Evolutionary conservation across 1,140 invertebrate genomes (phyloP).

Genomic region (Drosophila repleta): DNA sequence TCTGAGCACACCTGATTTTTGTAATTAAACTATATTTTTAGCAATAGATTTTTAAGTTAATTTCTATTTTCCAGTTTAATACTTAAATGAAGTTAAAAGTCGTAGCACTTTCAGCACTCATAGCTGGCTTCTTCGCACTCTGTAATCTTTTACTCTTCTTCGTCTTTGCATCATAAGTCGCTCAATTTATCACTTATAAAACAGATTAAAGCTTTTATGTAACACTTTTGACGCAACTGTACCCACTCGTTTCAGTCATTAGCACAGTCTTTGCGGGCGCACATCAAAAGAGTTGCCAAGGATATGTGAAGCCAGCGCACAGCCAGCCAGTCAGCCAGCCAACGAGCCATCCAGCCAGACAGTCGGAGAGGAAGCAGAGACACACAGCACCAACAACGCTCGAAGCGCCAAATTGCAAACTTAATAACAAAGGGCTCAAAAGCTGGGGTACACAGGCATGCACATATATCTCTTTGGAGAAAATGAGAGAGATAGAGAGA

Average conservation of each 20-base stretch:
- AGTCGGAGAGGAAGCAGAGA: constrained; percentile 40
- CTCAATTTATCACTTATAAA: background rate
- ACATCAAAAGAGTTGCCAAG: constrained; percentile 67
- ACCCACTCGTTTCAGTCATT: constrained; percentile 31
- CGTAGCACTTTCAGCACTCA: too few relatives aligned
- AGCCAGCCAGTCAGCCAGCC: background rate
- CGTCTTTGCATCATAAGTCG: background rate
- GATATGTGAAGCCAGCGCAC: constrained; percentile 36
- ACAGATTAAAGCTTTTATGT: background rate
- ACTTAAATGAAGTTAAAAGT: too few relatives aligned
- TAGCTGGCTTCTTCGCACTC: too few relatives aligned
- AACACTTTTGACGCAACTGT: constrained; percentile 26
- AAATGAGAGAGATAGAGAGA: background rate
- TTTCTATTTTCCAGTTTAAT: too few relatives aligned
- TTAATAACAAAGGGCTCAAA: constrained; percentile 57
- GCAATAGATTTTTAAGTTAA: too few relatives aligned
- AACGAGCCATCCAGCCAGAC: constrained; percentile 11
- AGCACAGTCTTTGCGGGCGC: constrained; percentile 20
- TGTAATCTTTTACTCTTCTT: too few relatives aligned
- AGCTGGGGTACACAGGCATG: constrained; percentile 7
- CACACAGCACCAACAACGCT: constrained; percentile 22
- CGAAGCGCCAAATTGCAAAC: constrained; percentile 59
- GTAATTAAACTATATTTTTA: too few relatives aligned
- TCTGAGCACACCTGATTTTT: background rate
- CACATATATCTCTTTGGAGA: constrained; percentile 6